Evolutionary conservation across 1,140 invertebrate species (phyloP), one percentile per base, ranked within the genome.

Genomic region (Eumaeus atala): DNA sequence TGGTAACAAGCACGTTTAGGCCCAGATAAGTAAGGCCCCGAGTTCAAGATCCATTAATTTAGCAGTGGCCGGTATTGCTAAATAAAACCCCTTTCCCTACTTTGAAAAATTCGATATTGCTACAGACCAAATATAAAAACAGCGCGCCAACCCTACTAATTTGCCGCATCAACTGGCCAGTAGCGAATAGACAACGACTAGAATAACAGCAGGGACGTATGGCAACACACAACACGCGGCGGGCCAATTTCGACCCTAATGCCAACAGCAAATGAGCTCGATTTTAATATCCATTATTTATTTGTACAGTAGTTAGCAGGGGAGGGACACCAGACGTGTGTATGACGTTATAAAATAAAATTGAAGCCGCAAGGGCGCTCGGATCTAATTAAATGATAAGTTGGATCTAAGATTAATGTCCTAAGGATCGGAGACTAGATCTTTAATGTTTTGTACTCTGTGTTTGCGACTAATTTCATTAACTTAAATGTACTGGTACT

Each of bases 321-420:
- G 71, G 64, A 28, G 21, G 2, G 21, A 28, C n/a, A n/a, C 21
- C 21, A 28, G 67, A 80, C 77, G 83, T 86, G 83, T 86, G 81
- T 86, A 86, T 86, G 83, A 86, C 83, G 75, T 86, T 84, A 73
- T 83, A 84, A 86, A 86, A 83, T 83, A 84, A 84, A 86, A 86
- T 84, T 83, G 83, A 86, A 84, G 73, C 77, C 76, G 59, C 77
- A 83, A 84, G 80, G 79, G 78, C 76, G 72, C 73, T 66, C 77
- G 70, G 83, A 86, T 86, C 78, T 86, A 86, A 86, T 86, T 86
- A 86, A 84, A 86, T 84, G 83, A 86, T 86, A 84, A 84, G 69
- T 81, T 59, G 56, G 70, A 85, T 85, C 73, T 81, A 69, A 84
- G 83, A 86, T 85, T 80, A 83, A 85, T 84, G 77, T 74, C 59